A percentile compares a stretch with the other conserved stretches of the same genome.
Conservation (phyloP, 2,888 invertebrate genomes). For the Clanis bilineata region DNA sequence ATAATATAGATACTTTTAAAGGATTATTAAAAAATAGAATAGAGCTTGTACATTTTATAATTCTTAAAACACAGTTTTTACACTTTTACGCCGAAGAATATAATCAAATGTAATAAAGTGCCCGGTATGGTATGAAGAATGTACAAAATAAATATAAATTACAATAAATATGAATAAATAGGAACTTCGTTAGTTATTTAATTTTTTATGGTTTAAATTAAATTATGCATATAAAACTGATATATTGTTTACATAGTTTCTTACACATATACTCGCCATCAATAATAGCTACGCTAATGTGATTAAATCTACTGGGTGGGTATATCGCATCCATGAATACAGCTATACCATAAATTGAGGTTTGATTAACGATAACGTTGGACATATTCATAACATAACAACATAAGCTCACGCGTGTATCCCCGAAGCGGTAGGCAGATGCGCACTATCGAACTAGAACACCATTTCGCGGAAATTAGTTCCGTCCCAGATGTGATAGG, state of each 20-base stretch:
- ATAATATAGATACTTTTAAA: background rate
- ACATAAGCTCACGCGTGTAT: too few relatives aligned
- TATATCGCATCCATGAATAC: too few relatives aligned
- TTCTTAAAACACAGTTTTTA: conserved; percentile 15
- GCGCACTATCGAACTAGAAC: too few relatives aligned
- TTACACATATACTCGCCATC: too few relatives aligned
- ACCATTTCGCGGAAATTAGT: too few relatives aligned
- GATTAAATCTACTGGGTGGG: too few relatives aligned
- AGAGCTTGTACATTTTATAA: conserved; percentile 36
- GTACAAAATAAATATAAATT: conserved; percentile 29
- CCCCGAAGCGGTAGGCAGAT: too few relatives aligned
- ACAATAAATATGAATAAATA: conserved; percentile 34
- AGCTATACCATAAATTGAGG: too few relatives aligned
- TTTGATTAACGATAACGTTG: too few relatives aligned
- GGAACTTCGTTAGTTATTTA: conserved; percentile 35
- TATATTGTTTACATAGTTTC: background rate
- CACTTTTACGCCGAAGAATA: conserved; percentile 3
- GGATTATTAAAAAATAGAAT: background rate
- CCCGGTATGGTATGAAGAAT: conserved; percentile 28
- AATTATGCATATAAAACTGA: background rate
- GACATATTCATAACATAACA: too few relatives aligned
- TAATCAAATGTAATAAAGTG: background rate
- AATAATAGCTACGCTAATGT: background rate
- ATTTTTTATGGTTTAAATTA: conserved; percentile 21
- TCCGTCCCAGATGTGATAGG: too few relatives aligned